Base-by-base conservation (phyloP, 1,140 invertebrate genomes). In the Saxidomus purpurata region DNA sequence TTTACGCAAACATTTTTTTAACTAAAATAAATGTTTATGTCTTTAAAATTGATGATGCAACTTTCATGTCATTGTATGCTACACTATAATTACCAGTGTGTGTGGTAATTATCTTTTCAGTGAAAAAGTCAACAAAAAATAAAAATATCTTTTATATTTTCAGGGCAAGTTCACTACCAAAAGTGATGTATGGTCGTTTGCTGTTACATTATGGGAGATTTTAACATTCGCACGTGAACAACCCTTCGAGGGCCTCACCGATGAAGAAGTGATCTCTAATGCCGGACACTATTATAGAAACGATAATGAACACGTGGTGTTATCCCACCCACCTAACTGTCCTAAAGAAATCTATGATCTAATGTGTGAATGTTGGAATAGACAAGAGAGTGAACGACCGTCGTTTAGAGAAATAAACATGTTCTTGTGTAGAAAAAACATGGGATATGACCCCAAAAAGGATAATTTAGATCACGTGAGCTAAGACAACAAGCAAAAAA, bases 361-460 rank as follows among this genome's bases (percentile, higher is more conserved):
- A 89, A 99, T 99, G 98, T 97, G 97, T 89, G 98, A 98, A 94
- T 99, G 98, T 95, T 99, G 98, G 98, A 98, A 98, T 93, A 96
- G 98, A 38, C 97, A 98, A 93, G 98, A 94, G 34, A 90, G 89
- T 19, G 92, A 93, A 84, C 96, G 98, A 22, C 98, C 98, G 28
- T 97, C 97, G 86, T 99, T 99, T 96, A 96, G 97, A 84, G 98
- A 99, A 95, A 98, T 99, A 87, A 98, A 98, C 95, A 97, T 98
- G 93, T 99, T 98, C 96, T 96, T 99, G 49, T 98, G 98, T 94
- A 97, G 98, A 90, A 98, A 98, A 96, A 98, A 98, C 95, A 96
- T 98, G 89, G 98, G 98, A 49, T 94, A 94, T 86, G 93, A 94
- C 77, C 93, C 94, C 17, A 90, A 90, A 40, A 93, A 95, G 28